Evolutionary conservation across 2,888 invertebrate genomes (phyloP), one percentile per base, ranked within the genome.

Genomic region (Strigamia crassipes): DNA sequence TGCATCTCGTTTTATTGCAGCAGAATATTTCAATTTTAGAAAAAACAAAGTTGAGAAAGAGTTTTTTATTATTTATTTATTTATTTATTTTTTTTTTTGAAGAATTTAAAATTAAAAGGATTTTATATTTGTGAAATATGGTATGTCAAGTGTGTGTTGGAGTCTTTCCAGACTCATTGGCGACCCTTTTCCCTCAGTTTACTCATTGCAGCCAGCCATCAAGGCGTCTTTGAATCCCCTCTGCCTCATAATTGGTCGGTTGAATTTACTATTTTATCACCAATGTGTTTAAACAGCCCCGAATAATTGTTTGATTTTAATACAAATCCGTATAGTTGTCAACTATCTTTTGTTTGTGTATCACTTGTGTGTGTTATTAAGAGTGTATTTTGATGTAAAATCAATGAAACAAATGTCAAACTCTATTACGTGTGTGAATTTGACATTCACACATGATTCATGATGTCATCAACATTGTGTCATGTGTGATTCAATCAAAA

Each of bases 171-270:
- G 73, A 73, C 73, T 73, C n/a, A 73, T 73, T 73, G 73, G 73
- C 73, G 73, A 73, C 73, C 73, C 73, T 73, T 73, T 73, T 73
- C 73, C 73, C 73, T 31, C 73, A 73, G 73, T 73, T 73, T 73
- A 73, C 73, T 73, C 73, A 73, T 31, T 73, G 73, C 73, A 73
- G 73, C 73, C 73, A 73, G 73, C 73, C 73, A 73, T 73, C 73
- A 31, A 73, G 73, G 73, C 73, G 73, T 73, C 73, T 73, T 38
- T 73, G 27, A 9, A 27, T 73, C 15, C 73, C 73, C 73, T 27
- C 31, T 31, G 31, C 13, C 73, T 27, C 73, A 18, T 73, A 73
- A 73, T 73, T 73, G 31, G 73, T 73, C n/a, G 12, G 31, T 15
- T 13, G 73, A 73, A n/a, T 66, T 51, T 5, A 51, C 18, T 51